Percentiles rank a stretch among this genome's conserved stretches.
Conservation (phyloP, 1,140 invertebrate species). For the Drusus annulatus region DNA sequence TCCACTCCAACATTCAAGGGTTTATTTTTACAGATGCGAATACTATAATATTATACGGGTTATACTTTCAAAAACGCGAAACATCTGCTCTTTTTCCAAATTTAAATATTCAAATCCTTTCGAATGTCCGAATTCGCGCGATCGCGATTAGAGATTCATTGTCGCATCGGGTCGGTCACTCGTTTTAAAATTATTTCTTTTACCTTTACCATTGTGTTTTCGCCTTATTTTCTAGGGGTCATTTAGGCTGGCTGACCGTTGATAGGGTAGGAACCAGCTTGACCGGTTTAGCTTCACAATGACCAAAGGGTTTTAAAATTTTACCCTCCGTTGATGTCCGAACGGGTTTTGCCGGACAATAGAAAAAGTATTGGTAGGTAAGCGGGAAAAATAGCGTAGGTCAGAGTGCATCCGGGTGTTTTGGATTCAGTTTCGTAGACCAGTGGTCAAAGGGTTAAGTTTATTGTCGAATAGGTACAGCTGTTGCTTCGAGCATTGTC, state of each 20-base stretch:
- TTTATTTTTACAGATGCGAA: no score
- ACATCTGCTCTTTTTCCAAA: conserved; percentile 16
- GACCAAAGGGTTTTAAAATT: conserved; percentile 45
- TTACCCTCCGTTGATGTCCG: conserved; percentile 31
- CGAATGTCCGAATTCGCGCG: conserved; percentile 9
- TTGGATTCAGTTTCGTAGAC: not conserved
- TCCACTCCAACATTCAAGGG: no score
- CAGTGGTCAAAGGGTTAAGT: not conserved
- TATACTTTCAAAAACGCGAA: not conserved
- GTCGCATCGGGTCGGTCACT: conserved; percentile 23
- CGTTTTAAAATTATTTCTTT: not conserved
- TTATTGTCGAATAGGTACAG: not conserved
- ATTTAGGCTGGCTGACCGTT: conserved; percentile 34
- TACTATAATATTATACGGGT: no score
- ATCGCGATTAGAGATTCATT: conserved; percentile 31
- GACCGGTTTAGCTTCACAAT: conserved; percentile 43
- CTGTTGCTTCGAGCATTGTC: not conserved
- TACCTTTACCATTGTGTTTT: conserved; percentile 22
- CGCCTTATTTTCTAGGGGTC: conserved; percentile 48
- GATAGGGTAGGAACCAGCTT: conserved; percentile 46
- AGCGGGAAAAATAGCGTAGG: not conserved
- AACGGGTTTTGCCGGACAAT: conserved; percentile 47
- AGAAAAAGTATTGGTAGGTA: no score
- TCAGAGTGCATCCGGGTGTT: conserved; percentile 22
- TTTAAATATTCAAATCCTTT: conserved; percentile 35